A percentile compares a stretch with the other conserved stretches of the same genome.
Conservation (phyloP, 37 sponge, comb jelly and placozoan genomes). For the Beroe forskalii region DNA sequence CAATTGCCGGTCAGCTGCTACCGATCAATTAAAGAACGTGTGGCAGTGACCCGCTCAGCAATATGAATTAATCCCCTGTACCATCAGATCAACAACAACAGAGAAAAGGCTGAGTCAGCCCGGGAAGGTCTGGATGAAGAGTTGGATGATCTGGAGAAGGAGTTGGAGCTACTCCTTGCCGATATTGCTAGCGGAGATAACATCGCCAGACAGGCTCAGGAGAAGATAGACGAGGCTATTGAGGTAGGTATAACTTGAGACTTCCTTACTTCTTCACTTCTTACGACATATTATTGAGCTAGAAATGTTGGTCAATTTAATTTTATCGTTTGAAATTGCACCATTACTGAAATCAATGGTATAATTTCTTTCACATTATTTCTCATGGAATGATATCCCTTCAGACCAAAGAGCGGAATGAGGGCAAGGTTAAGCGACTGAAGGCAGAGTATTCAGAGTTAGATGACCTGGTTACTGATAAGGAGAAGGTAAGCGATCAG, state of each 20-base stretch:
- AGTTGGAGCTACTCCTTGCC: conserved; percentile 21
- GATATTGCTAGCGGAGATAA: conserved; percentile 9
- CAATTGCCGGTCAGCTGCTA: no score
- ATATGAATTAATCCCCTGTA: no score
- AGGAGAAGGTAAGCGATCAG: conserved; percentile 26
- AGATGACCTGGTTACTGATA: neutral
- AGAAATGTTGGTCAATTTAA: no score
- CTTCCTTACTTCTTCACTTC: no score
- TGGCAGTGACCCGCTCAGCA: no score
- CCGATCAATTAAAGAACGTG: no score
- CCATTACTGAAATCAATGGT: no score
- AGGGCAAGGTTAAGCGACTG: neutral
- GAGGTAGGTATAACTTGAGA: no score
- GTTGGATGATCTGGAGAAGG: conserved; percentile 31
- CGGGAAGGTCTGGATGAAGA: neutral
- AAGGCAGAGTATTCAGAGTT: neutral
- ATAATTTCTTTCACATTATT: no score
- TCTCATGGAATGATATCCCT: neutral
- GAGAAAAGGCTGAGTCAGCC: neutral
- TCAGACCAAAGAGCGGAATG: neutral
- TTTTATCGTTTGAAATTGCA: no score
- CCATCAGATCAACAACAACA: conserved; percentile 10
- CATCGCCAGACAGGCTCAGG: conserved; percentile 4
- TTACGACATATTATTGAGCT: no score
- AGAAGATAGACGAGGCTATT: conserved; percentile 18